phyloP scores from a whole-genome alignment of 2,888 invertebrate genomes.

The Eupithecia exiguata region DNA sequence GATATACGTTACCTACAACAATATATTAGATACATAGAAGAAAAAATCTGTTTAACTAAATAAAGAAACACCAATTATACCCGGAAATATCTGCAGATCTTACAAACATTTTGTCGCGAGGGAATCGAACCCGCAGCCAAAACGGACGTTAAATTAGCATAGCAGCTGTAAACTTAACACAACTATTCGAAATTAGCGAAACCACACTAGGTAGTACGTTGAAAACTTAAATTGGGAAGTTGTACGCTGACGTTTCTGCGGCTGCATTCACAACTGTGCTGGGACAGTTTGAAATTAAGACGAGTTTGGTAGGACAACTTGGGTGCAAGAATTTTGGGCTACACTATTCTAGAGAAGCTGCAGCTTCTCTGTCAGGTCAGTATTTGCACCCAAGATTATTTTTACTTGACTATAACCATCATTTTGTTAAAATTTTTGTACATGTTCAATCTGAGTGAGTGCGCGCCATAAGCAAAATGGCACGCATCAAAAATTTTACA shows the following conservation, averaged over 20 bases:
- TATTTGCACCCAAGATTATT: not conserved
- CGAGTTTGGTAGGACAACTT: not conserved
- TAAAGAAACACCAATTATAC: too few relatives aligned
- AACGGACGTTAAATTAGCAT: not conserved
- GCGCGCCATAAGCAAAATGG: not conserved
- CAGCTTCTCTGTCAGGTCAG: not conserved
- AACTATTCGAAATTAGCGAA: constrained; percentile 37
- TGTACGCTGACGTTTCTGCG: constrained; percentile 9
- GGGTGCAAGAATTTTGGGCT: not conserved
- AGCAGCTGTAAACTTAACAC: constrained; percentile 16
- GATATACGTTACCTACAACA: too few relatives aligned
- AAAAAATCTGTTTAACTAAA: too few relatives aligned
- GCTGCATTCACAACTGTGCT: not conserved
- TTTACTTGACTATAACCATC: not conserved
- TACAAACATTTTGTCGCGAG: too few relatives aligned
- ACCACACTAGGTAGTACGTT: constrained; percentile 27
- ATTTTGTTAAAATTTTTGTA: not conserved
- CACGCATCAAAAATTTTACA: not conserved
- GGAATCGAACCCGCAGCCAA: too few relatives aligned
- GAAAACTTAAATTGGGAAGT: constrained; percentile 36
- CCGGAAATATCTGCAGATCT: too few relatives aligned
- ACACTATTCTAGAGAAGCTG: not conserved
- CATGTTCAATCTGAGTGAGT: not conserved
- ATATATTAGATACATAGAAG: too few relatives aligned
- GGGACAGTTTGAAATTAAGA: constrained; percentile 15